Evolutionary conservation across 2,888 invertebrate genomes (phyloP).

Genomic region (Agrochola lychnidis): DNA sequence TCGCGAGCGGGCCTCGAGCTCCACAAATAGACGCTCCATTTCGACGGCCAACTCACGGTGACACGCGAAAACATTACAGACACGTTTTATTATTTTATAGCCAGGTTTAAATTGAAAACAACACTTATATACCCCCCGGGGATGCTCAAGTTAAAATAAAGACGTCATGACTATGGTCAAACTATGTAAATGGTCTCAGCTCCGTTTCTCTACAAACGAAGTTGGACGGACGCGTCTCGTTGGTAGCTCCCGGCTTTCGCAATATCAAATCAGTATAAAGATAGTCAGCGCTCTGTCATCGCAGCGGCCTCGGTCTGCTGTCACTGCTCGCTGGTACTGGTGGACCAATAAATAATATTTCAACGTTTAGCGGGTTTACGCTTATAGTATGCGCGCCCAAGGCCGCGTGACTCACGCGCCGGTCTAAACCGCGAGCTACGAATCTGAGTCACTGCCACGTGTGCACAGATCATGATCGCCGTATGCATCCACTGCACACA

Average conservation of each 20-base stretch:
- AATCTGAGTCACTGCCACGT: slow-evolving; percentile 79
- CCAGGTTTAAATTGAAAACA: slow-evolving; percentile 72
- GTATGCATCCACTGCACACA: slow-evolving; percentile 62
- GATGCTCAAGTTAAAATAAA: slow-evolving; percentile 30
- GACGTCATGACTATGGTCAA: slow-evolving; percentile 19
- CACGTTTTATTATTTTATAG: slow-evolving; percentile 80
- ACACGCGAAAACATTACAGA: slow-evolving; percentile 87
- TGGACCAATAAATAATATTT: slow-evolving; percentile 86
- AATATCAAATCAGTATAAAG: slow-evolving; percentile 59
- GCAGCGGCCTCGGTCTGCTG: slow-evolving; percentile 76
- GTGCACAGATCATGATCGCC: slow-evolving; percentile 66
- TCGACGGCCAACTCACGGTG: slow-evolving; percentile 86
- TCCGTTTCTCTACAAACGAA: slow-evolving; percentile 17
- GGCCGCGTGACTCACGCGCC: slow-evolving; percentile 87
- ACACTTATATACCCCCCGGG: slow-evolving; percentile 57
- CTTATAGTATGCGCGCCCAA: slow-evolving; percentile 78
- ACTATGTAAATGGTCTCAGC: slow-evolving; percentile 8
- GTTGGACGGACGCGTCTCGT: slow-evolving; percentile 28
- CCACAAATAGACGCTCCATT: slow-evolving; percentile 90
- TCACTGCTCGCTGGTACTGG: slow-evolving; percentile 74
- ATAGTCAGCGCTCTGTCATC: slow-evolving; percentile 70
- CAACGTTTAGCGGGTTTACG: slow-evolving; percentile 81
- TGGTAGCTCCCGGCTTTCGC: slow-evolving; percentile 52
- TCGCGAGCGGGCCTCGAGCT: slow-evolving; percentile 88
- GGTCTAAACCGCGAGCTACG: slow-evolving; percentile 78